These are phyloP conservation scores for Apus apus DNA, from an alignment of 2,113 vertebrate species.

Conservation along the genomic window DNA sequence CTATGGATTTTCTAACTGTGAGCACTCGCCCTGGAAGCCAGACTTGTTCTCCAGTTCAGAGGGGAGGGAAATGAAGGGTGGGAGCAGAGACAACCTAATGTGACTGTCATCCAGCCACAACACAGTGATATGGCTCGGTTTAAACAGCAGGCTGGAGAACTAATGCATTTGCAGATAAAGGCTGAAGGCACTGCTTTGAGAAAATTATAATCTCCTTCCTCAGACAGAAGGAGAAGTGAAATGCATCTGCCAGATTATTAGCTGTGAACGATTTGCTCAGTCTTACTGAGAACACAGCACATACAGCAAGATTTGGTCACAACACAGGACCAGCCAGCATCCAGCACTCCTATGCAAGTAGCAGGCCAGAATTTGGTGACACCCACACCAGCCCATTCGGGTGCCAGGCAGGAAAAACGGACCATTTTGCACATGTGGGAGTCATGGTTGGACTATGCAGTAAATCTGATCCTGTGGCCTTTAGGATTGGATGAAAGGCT, in stretches of 20 bases:
- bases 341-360: background rate
- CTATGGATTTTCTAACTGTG: background rate
- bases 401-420: background rate
- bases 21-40: background rate
- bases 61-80: background rate
- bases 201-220: slow-evolving; percentile 47
- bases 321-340: background rate
- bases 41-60: background rate
- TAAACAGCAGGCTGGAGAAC: slow-evolving; percentile 17
- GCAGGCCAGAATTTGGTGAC: background rate
- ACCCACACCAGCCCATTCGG: background rate
- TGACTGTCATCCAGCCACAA: background rate
- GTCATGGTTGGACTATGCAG: background rate
- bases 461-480: background rate
- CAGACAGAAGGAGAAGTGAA: slow-evolving; percentile 28
- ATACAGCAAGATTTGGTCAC: background rate
- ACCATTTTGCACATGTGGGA: background rate
- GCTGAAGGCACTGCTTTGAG: slow-evolving; percentile 47
- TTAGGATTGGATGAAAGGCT: background rate
- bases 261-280: background rate
- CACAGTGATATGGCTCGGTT: background rate
- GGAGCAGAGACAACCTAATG: background rate
- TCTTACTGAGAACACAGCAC: background rate
- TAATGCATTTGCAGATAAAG: slow-evolving; percentile 44
- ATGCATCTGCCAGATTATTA: slow-evolving; percentile 32